A percentile compares a stretch with the other conserved stretches of the same genome.
Conservation (phyloP, 2,888 invertebrate genomes). For the Dendrolimus houi region DNA sequence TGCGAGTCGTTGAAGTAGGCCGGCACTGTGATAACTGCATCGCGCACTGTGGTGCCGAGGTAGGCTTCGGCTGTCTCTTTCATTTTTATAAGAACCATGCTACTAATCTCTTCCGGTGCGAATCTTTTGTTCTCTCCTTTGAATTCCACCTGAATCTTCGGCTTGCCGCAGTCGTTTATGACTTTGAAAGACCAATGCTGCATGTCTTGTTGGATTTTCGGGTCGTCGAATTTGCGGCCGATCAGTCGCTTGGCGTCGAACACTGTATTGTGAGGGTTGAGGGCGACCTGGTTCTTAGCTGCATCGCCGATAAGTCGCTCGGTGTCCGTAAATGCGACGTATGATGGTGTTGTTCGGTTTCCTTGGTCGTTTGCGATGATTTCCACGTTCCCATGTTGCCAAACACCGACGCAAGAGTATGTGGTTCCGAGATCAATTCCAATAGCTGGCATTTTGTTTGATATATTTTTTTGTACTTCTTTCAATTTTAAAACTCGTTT, state of each 20-base stretch:
- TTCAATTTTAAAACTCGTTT: constrained; percentile 2
- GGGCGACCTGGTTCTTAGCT: constrained; percentile 89
- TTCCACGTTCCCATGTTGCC: constrained; percentile 87
- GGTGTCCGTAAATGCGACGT: constrained; percentile 90
- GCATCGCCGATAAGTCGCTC: constrained; percentile 91
- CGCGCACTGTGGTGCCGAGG: constrained; percentile 79
- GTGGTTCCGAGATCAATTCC: constrained; percentile 88
- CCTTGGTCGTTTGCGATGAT: constrained; percentile 94
- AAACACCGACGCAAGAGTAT: constrained; percentile 91
- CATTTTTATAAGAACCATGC: constrained; percentile 77
- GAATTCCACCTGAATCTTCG: constrained; percentile 81
- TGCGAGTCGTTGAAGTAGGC: constrained; percentile 88
- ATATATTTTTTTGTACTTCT: constrained; percentile 4
- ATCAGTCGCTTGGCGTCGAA: constrained; percentile 86
- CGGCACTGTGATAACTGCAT: constrained; percentile 88
- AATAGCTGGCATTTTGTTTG: constrained; percentile 49
- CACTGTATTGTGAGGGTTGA: constrained; percentile 85
- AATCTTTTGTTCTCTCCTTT: constrained; percentile 80
- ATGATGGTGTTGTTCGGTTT: constrained; percentile 91
- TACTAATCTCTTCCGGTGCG: constrained; percentile 83
- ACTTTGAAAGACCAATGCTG: constrained; percentile 91
- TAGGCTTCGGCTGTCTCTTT: constrained; percentile 84
- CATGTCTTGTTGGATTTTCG: constrained; percentile 86
- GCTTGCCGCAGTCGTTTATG: constrained; percentile 78
- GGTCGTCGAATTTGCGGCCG: constrained; percentile 86